Conservation (phyloP, 92 coral and sea anemone species). For the Palythoa caribaeorum region DNA sequence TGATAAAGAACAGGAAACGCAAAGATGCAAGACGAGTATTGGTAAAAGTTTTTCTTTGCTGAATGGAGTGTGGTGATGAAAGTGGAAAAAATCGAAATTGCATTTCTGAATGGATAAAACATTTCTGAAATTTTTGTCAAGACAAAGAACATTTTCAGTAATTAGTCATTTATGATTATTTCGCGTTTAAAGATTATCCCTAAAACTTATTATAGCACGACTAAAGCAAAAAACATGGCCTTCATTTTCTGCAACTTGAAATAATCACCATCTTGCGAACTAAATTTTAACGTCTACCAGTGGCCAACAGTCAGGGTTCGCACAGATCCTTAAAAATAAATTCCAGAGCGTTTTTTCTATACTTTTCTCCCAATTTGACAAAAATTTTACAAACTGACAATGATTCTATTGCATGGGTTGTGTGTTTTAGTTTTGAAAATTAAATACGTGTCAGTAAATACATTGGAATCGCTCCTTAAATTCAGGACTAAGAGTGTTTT, state of each 20-base stretch:
- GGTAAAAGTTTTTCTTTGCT: not conserved
- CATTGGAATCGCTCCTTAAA: too few relatives aligned
- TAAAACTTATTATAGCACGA: not conserved
- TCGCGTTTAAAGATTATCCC: not conserved
- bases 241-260: not conserved
- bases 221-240: not conserved
- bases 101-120: conserved; percentile 1
- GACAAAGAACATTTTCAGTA: not conserved
- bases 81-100: not conserved
- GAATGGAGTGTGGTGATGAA: not conserved
- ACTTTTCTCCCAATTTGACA: too few relatives aligned
- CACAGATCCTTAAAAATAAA: too few relatives aligned
- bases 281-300: too few relatives aligned
- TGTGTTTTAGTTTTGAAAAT: too few relatives aligned
- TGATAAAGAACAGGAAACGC: not conserved
- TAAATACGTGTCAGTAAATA: too few relatives aligned
- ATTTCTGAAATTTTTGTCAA: not conserved
- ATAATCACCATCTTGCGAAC: not conserved
- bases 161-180: too few relatives aligned
- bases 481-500: too few relatives aligned
- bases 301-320: too few relatives aligned
- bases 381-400: too few relatives aligned
- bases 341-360: too few relatives aligned
- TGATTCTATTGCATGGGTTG: too few relatives aligned
- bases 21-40: not conserved